Conservation (phyloP, 2,888 invertebrate genomes). For the Pteria penguin region DNA sequence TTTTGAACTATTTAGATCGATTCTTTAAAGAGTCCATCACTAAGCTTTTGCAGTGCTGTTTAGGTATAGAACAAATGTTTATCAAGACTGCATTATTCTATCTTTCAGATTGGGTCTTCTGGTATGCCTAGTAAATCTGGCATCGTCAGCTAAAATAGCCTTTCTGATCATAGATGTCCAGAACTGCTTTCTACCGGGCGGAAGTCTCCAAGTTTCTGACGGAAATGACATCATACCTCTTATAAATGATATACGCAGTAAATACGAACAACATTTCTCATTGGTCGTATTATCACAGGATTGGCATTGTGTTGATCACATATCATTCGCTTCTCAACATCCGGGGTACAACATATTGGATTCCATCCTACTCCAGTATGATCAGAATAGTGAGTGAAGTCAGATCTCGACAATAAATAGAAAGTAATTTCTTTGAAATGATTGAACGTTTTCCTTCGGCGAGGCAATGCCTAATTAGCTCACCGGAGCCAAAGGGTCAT, state of each 20-base stretch:
- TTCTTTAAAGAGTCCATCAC: too few relatives aligned
- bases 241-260: slow-evolving; percentile 65
- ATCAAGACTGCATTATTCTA: too few relatives aligned
- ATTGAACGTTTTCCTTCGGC: too few relatives aligned
- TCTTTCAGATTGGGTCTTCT: too few relatives aligned
- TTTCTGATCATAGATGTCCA: slow-evolving; percentile 73
- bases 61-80: too few relatives aligned
- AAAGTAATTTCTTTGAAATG: too few relatives aligned
- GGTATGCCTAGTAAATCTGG: not conserved
- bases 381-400: slow-evolving; percentile 53
- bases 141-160: slow-evolving; percentile 48
- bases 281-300: slow-evolving; percentile 71
- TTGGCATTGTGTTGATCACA: slow-evolving; percentile 73
- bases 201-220: slow-evolving; percentile 64
- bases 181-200: slow-evolving; percentile 71
- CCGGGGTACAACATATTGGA: slow-evolving; percentile 33
- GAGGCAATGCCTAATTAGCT: too few relatives aligned
- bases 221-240: slow-evolving; percentile 66
- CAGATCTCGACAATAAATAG: too few relatives aligned
- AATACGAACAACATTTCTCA: slow-evolving; percentile 50
- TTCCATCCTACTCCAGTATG: slow-evolving; percentile 56
- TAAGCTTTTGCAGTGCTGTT: too few relatives aligned
- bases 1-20: too few relatives aligned
- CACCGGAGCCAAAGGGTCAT: too few relatives aligned
- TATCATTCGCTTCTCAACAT: slow-evolving; percentile 74